phyloP scores from a whole-genome alignment of 1,140 invertebrate species.

The Coptotermes formosanus region DNA sequence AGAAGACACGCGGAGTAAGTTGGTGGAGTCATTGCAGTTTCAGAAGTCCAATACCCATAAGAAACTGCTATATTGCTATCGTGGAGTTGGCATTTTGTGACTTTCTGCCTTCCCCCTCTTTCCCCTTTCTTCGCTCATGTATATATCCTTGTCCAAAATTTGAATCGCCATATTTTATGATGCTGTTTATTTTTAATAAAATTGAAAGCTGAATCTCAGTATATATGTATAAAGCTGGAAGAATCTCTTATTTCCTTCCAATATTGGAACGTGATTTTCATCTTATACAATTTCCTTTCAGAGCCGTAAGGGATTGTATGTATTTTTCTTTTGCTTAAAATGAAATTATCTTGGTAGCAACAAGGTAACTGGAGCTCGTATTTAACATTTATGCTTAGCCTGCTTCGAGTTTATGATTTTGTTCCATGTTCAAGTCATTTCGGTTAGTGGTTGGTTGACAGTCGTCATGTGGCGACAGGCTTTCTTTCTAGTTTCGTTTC shows the following conservation, averaged over 20 bases:
- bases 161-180: constrained; percentile 5
- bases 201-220: constrained; percentile 3
- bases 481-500: too few species aligned
- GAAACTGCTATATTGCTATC: background rate
- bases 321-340: background rate
- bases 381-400: background rate
- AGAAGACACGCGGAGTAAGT: background rate
- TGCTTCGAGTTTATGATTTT: background rate
- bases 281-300: background rate
- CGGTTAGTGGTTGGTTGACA: background rate
- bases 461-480: background rate
- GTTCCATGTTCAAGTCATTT: background rate
- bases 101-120: background rate
- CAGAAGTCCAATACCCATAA: background rate
- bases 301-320: background rate
- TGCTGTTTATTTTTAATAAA: constrained; percentile 13
- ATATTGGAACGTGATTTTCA: constrained; percentile 12
- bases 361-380: too few species aligned
- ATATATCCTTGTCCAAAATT: constrained; percentile 2
- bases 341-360: background rate
- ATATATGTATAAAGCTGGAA: background rate
- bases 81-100: background rate
- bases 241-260: background rate
- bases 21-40: background rate
- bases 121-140: background rate